Conservation (phyloP, 2,888 invertebrate genomes). For the Coremacera marginata region DNA sequence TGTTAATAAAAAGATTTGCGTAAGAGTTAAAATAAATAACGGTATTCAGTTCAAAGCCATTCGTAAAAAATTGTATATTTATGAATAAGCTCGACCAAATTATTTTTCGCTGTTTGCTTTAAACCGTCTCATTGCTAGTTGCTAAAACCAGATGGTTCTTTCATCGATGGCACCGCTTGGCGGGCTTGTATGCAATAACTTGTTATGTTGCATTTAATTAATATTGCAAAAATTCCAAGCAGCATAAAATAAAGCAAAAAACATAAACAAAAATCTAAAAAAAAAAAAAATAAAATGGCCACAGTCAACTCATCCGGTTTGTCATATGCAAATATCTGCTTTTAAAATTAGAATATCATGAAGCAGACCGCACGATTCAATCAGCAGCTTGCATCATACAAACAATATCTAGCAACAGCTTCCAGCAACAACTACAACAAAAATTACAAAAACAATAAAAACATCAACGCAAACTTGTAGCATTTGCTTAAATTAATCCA, state of each 20-base stretch:
- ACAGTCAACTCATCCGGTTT: not conserved
- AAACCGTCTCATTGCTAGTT: not conserved
- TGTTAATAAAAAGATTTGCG: no score
- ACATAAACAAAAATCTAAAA: not conserved
- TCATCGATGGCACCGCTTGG: not conserved
- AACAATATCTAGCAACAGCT: not conserved
- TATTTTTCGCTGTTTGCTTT: not conserved
- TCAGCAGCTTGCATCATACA: not conserved
- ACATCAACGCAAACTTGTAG: not conserved
- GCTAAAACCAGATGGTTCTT: not conserved
- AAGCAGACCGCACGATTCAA: not conserved
- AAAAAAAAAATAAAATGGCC: not conserved
- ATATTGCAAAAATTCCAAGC: conserved; percentile 7
- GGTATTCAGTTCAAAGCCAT: no score
- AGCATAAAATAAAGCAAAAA: not conserved
- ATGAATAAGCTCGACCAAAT: no score
- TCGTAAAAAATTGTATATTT: no score
- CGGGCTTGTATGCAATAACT: not conserved
- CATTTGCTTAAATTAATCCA: conserved; percentile 1
- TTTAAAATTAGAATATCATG: conserved; percentile 27
- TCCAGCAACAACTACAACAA: not conserved
- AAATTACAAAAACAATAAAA: not conserved
- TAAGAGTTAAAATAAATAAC: no score
- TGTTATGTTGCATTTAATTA: conserved; percentile 27
- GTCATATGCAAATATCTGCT: conserved; percentile 27